phyloP scores from a whole-genome alignment of 2,113 vertebrate species.

The Cranoglanis bouderius region DNA sequence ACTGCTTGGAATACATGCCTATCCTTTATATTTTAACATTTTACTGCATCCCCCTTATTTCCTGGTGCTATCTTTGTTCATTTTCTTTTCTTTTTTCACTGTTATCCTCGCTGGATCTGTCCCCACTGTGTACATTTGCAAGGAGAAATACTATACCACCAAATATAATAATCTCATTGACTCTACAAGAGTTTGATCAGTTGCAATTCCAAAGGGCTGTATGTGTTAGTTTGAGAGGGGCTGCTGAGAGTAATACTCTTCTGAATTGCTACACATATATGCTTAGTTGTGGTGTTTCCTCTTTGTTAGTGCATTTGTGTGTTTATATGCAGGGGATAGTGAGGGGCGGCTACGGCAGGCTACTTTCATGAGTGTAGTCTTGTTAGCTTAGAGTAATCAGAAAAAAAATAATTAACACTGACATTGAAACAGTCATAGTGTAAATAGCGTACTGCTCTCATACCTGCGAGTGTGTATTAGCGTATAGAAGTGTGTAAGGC shows the following conservation, averaged over 20 bases:
- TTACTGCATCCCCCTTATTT: not conserved
- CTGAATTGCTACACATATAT: not conserved
- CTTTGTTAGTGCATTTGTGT: not conserved
- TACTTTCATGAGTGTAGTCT: not conserved
- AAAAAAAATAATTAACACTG: not conserved
- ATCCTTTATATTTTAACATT: not conserved
- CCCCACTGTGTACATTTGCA: not conserved
- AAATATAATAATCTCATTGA: constrained; percentile 2
- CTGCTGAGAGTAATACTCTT: not conserved
- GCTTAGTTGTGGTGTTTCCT: not conserved
- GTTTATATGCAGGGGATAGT: too few species aligned
- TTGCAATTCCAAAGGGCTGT: not conserved
- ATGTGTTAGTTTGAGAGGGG: not conserved
- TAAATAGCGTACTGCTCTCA: not conserved
- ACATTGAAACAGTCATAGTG: not conserved
- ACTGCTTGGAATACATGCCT: not conserved
- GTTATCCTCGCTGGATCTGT: not conserved
- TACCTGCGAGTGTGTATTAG: not conserved
- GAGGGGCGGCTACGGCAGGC: not conserved
- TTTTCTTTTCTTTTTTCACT: not conserved
- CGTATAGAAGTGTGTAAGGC: not conserved
- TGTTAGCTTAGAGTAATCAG: not conserved
- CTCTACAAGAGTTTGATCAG: not conserved
- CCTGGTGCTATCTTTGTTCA: not conserved
- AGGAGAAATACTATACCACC: not conserved